Evolutionary conservation across 2,888 invertebrate genomes (phyloP), one percentile per base, ranked within the genome.

Genomic region (Anthophora plumipes): DNA sequence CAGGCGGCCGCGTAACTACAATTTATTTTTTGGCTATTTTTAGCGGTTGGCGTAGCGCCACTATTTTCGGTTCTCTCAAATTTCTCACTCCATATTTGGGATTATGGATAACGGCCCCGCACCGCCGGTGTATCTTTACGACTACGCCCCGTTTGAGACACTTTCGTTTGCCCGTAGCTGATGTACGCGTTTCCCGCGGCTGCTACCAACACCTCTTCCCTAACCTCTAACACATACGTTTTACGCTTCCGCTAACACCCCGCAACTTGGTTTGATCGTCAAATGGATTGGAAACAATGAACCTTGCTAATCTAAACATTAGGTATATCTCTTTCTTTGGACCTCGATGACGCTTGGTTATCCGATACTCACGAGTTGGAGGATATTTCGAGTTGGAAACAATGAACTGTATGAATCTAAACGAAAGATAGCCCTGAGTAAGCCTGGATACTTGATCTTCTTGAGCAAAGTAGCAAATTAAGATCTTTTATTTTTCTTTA

Each of bases 41-140:
- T 92, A 92, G 92, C 82, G 81, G 88, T 90, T 92, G 92, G 91
- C 92, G 88, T 89, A 82, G 87, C 90, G 92, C 92, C 92, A 92
- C 92, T 92, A 92, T 92, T 92, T 92, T 92, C 90, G 91, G 92
- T 92, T 92, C 92, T 92, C 92, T 92, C 92, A 92, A 92, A 92
- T 92, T 92, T 92, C 92, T 92, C 92, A 92, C 90, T 89, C 92
- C 92, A 91, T 92, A 92, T 92, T 92, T 91, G 92, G 92, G 86
- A 90, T 92, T 92, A 92, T 91, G 90, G 83, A 82, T 82, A 82
- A 84, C 80, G 87, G 86, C 54, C 70, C 78, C 83, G 82, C 75
- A 52, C 31, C 76, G 75, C n/a, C 85, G 79, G 81, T 84, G 83
- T 82, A 85, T 85, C 83, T 85, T 87, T 86, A 86, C 85, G 83